Evolutionary conservation across 2,888 invertebrate genomes (phyloP).

Genomic region (Patella caerulea): DNA sequence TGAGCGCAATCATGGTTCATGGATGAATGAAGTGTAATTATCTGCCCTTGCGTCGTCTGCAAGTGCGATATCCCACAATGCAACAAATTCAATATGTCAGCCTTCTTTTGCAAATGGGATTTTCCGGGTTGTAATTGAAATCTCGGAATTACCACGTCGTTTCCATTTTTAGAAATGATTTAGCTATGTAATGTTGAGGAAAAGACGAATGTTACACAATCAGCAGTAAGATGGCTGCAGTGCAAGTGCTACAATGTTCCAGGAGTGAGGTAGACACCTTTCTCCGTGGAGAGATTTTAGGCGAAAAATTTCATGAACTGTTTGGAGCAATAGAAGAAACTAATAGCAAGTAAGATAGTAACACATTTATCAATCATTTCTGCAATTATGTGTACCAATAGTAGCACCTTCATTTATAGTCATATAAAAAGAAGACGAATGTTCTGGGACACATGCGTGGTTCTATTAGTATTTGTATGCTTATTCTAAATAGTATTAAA

Average conservation of each 20-base stretch:
- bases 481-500: too few species aligned
- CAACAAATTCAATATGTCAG: conserved; percentile 38
- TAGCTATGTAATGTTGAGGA: too few species aligned
- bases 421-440: too few species aligned
- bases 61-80: conserved; percentile 33
- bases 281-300: conserved; percentile 53
- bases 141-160: background rate
- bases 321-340: conserved; percentile 50
- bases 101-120: conserved; percentile 24
- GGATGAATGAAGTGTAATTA: background rate
- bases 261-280: conserved; percentile 56
- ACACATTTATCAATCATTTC: background rate
- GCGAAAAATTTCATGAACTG: conserved; percentile 57
- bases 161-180: background rate
- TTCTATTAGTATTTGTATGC: too few species aligned
- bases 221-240: conserved; percentile 44
- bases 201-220: background rate
- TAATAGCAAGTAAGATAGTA: conserved; percentile 23
- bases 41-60: conserved; percentile 9
- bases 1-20: background rate
- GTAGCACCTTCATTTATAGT: too few species aligned
- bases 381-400: background rate
- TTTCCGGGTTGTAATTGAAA: background rate
- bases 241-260: conserved; percentile 50
- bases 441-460: too few species aligned